A percentile compares a stretch with the other conserved stretches of the same genome.
These are phyloP conservation scores for Syngnathus typhle DNA, from an alignment of 2,113 vertebrate species.

Conservation along the genomic window DNA sequence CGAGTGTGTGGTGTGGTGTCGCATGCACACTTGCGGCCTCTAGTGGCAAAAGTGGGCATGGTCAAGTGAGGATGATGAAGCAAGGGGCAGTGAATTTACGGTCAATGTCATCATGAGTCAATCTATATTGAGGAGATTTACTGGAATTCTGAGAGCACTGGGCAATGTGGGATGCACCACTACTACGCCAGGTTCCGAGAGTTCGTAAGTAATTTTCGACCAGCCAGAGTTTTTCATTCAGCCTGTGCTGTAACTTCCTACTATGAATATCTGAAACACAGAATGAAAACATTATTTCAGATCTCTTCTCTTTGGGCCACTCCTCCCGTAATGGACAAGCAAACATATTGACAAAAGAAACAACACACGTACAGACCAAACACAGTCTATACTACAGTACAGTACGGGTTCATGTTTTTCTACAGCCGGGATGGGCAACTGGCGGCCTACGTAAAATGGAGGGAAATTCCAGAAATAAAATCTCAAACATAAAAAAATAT, in stretches of 20 bases:
- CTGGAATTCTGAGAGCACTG: constrained; percentile 65
- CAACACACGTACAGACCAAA: constrained; percentile 23
- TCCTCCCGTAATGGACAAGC: constrained; percentile 49
- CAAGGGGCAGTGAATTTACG: constrained; percentile 51
- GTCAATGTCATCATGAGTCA: constrained; percentile 36
- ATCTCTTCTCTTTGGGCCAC: constrained; percentile 80
- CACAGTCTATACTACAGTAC: background rate
- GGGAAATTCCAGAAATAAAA: too few species aligned
- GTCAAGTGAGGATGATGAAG: constrained; percentile 59
- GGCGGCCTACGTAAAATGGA: too few species aligned
- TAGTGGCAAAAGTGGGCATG: constrained; percentile 56
- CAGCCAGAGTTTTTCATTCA: constrained; percentile 78
- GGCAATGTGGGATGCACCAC: constrained; percentile 67
- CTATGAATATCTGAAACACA: constrained; percentile 81
- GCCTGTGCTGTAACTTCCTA: constrained; percentile 78
- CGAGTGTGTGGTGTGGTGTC: constrained; percentile 41
- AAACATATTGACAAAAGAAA: constrained; percentile 43
- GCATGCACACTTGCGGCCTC: constrained; percentile 60
- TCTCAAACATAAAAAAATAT: too few species aligned
- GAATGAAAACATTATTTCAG: constrained; percentile 81
- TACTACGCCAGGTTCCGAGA: constrained; percentile 76
- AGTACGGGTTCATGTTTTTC: background rate
- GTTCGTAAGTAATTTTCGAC: constrained; percentile 75
- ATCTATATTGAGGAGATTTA: constrained; percentile 52
- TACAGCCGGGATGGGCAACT: too few species aligned